phyloP scores from a whole-genome alignment of 2,797 vertebrate species.

The Yasuhikotakia modesta region DNA sequence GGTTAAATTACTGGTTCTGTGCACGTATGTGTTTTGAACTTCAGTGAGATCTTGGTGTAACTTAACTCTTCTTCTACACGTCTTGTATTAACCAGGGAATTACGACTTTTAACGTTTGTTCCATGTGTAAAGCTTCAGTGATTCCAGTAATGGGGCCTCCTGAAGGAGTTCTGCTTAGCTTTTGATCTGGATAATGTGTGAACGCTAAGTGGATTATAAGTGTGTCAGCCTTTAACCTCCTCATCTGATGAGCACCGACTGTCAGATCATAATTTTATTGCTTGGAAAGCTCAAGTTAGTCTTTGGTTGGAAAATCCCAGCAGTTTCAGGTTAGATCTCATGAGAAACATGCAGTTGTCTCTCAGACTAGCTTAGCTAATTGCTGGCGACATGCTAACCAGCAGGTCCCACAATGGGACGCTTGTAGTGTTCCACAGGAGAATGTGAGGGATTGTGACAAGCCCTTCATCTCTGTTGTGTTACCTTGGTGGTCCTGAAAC shows the following conservation, averaged over 20 bases:
- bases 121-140: conserved; percentile 40
- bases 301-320: conserved; percentile 16
- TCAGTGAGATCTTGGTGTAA: conserved; percentile 34
- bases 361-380: not conserved
- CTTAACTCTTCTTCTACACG: conserved; percentile 39
- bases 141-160: conserved; percentile 35
- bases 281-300: conserved; percentile 10
- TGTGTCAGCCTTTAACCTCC: conserved; percentile 40
- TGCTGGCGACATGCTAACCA: conserved; percentile 1
- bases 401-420: not conserved
- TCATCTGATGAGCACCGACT: conserved; percentile 8
- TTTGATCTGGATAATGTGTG: conserved; percentile 48
- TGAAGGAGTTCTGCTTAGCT: conserved; percentile 11
- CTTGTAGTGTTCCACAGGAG: not conserved
- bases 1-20: conserved; percentile 25
- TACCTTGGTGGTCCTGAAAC: not conserved
- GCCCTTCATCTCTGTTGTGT: not conserved
- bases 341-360: not conserved
- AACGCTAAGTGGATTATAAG: conserved; percentile 35
- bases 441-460: not conserved
- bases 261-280: conserved; percentile 30
- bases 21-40: conserved; percentile 2
- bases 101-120: conserved; percentile 32
- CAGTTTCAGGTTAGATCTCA: not conserved
- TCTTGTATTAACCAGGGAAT: conserved; percentile 34